Base-by-base conservation (phyloP, 2,113 vertebrate genomes). In the Loxodonta africana region DNA sequence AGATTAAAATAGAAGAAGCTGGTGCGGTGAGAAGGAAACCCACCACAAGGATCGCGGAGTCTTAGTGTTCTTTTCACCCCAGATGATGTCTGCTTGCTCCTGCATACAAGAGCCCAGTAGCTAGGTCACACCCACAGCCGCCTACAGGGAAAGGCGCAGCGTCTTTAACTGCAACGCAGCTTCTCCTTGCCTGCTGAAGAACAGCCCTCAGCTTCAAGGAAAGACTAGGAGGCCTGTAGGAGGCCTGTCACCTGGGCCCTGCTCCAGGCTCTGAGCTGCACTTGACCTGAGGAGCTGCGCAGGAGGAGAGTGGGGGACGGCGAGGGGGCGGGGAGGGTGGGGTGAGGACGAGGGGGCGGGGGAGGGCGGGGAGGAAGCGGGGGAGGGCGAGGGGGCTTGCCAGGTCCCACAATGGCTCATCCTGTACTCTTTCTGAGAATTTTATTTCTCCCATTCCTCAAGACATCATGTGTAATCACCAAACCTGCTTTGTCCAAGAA, bases 1-100 rank as follows among this genome's bases (percentile, higher is more conserved):
- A 80, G 86, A 71, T 60, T 74, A 93, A 96, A 97, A 96, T 84
- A 97, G 88, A 96, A 95, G 60, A 73, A 80, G 7, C 18, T 62
- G 74, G 63, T 18, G 20, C n/a, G 41, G 69, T 25, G 83, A 53
- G 44, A 96, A 62, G 88, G 80, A 90, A 95, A 76, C 85, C 92
- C 73, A 95, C 95, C 73, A 63, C n/a, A 76, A 17, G 1, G 1
- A 3, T 8, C 0, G 7, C 44, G 8, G 18, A 18, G 14, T 2
- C 5, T 20, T 37, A 73, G 0, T 65, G 53, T 51, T 83, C 67
- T 76, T 41, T 94, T 21, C 83, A 87, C 69, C 57, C 28, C 37
- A 11, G 23, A 33, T 69, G 87, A 95, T 78, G 48, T 6, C 20
- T 0, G 6, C 84, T 48, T 0, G 6, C 84, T 48, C 15, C n/a